These are phyloP conservation scores for Pygmarrhopalites habei DNA, from an alignment of 1,140 invertebrate species.

Conservation along the genomic window DNA sequence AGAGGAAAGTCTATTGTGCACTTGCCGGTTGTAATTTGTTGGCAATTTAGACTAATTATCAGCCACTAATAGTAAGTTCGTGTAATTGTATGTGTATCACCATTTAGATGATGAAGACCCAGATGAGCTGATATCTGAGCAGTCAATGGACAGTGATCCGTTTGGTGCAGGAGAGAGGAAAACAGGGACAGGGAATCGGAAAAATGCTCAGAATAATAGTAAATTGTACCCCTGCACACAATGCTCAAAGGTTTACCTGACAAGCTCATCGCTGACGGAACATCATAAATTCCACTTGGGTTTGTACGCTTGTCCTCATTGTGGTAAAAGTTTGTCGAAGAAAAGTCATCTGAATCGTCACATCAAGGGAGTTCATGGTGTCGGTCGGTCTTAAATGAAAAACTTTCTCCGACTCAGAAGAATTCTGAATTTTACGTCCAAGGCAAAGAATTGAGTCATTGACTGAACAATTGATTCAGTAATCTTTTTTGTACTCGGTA, in stretches of 20 bases:
- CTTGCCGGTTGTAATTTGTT: not conserved
- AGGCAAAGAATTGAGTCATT: too few species aligned
- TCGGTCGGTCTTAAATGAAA: not conserved
- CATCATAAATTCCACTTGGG: conserved; percentile 19
- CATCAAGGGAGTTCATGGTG: not conserved
- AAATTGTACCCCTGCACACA: not conserved
- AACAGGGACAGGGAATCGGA: not conserved
- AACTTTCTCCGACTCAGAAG: too few species aligned
- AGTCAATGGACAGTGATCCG: too few species aligned
- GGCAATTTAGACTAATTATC: not conserved
- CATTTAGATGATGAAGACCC: conserved; percentile 6
- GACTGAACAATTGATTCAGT: too few species aligned
- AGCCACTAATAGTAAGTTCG: not conserved
- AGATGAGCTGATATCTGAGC: not conserved
- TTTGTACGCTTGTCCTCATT: conserved; percentile 14
- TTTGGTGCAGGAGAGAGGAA: not conserved
- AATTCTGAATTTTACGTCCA: too few species aligned
- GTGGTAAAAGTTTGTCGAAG: conserved; percentile 12
- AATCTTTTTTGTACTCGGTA: too few species aligned
- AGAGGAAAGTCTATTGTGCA: not conserved
- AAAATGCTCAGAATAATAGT: not conserved
- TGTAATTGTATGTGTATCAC: not conserved
- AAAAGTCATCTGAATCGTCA: conserved; percentile 20
- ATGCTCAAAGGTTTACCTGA: conserved; percentile 18
- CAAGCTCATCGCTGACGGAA: conserved; percentile 6